Conservation (phyloP, 1,140 invertebrate species). For the Orchestia grillus region DNA sequence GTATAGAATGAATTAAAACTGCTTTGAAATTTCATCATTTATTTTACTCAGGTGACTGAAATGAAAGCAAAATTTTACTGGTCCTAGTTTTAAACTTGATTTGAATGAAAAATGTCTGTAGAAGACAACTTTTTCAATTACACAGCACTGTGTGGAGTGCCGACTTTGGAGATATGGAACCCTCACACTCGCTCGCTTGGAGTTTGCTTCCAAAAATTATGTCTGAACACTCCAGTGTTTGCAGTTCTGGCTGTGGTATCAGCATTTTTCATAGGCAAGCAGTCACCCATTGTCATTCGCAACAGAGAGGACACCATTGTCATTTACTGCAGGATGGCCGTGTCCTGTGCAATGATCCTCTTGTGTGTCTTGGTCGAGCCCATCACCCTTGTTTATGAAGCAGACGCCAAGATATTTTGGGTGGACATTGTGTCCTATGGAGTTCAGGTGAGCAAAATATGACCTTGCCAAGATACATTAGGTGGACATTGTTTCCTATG, state of each 20-base stretch:
- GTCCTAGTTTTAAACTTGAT: neutral
- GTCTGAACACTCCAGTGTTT: conserved; percentile 41
- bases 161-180: conserved; percentile 35
- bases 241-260: conserved; percentile 11
- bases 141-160: conserved; percentile 17
- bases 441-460: conserved; percentile 13
- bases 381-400: neutral
- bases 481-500: no score
- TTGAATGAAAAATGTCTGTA: neutral
- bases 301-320: conserved; percentile 5
- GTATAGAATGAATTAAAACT: neutral
- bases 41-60: neutral
- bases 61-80: neutral
- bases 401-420: conserved; percentile 42
- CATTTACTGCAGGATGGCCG: conserved; percentile 29
- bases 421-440: conserved; percentile 35
- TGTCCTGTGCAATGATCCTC: conserved; percentile 18
- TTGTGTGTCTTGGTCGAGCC: conserved; percentile 17
- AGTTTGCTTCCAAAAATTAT: conserved; percentile 38
- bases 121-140: conserved; percentile 43
- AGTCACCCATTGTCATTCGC: conserved; percentile 19
- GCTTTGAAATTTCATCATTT: neutral
- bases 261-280: conserved; percentile 36
- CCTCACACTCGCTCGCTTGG: conserved; percentile 32
- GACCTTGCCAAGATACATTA: no score